Evolutionary conservation across 2,113 vertebrate genomes (phyloP).

Genomic region (Sorex fumeus): DNA sequence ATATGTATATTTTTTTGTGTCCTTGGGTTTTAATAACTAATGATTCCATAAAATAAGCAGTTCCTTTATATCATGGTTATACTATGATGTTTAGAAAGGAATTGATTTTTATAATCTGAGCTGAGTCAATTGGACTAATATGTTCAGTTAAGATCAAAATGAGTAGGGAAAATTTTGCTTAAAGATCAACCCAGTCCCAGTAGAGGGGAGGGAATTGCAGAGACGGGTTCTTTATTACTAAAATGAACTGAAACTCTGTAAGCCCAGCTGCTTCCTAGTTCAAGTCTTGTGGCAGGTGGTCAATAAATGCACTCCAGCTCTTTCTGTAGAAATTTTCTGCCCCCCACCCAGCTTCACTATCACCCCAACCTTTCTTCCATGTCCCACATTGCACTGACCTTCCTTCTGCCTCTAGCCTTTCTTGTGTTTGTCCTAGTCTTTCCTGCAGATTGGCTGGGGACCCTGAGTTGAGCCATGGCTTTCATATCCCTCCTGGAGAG

Average conservation of each 20-base stretch:
- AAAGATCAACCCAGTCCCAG: background rate
- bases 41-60: background rate
- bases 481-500: background rate
- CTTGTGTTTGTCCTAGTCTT: background rate
- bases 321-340: background rate
- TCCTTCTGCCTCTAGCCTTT: background rate
- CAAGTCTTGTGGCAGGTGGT: background rate
- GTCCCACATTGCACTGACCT: background rate
- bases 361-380: background rate
- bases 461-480: background rate
- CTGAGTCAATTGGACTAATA: background rate
- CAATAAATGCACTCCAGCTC: background rate
- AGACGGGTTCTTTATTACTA: background rate
- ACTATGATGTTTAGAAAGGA: background rate
- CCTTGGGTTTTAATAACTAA: slow-evolving; percentile 17
- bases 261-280: too few species aligned
- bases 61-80: background rate
- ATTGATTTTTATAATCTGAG: background rate
- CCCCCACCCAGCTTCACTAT: accelerated
- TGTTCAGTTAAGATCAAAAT: background rate
- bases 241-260: background rate
- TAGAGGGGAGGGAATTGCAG: background rate
- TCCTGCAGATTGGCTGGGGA: background rate
- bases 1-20: background rate
- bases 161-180: background rate